phyloP scores from a whole-genome alignment of 2,888 invertebrate genomes.

The Brenthis hecate region DNA sequence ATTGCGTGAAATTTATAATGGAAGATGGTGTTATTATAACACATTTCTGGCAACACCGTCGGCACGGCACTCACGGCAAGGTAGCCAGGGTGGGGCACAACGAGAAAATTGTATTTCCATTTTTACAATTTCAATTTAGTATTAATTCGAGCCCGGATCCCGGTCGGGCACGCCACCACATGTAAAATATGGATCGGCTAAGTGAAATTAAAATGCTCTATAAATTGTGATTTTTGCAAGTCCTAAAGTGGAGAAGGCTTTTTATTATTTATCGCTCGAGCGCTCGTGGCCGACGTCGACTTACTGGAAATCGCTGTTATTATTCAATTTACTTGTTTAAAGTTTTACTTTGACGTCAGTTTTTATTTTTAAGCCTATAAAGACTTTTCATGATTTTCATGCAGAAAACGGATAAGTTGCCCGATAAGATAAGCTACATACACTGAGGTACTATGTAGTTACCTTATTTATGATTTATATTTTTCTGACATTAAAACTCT shows the following conservation, averaged over 20 bases:
- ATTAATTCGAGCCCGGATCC: constrained; percentile 79
- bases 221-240: constrained; percentile 83
- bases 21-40: constrained; percentile 68
- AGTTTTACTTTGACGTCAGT: constrained; percentile 58
- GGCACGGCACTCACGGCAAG: constrained; percentile 51
- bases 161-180: constrained; percentile 78
- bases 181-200: constrained; percentile 83
- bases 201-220: constrained; percentile 83
- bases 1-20: constrained; percentile 52
- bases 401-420: constrained; percentile 14
- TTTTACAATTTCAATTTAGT: constrained; percentile 83
- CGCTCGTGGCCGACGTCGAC: constrained; percentile 70
- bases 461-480: not conserved
- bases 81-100: constrained; percentile 61
- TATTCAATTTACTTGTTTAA: constrained; percentile 78
- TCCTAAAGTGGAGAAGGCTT: constrained; percentile 82
- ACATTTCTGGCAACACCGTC: constrained; percentile 67
- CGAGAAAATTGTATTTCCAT: constrained; percentile 82
- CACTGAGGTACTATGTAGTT: not conserved
- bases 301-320: constrained; percentile 77
- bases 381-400: constrained; percentile 32
- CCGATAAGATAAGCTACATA: constrained; percentile 11
- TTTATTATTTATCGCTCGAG: constrained; percentile 79
- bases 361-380: constrained; percentile 40
- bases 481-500: not conserved